Conservation (phyloP, 2,888 invertebrate species). For the Metacarcinus magister region DNA sequence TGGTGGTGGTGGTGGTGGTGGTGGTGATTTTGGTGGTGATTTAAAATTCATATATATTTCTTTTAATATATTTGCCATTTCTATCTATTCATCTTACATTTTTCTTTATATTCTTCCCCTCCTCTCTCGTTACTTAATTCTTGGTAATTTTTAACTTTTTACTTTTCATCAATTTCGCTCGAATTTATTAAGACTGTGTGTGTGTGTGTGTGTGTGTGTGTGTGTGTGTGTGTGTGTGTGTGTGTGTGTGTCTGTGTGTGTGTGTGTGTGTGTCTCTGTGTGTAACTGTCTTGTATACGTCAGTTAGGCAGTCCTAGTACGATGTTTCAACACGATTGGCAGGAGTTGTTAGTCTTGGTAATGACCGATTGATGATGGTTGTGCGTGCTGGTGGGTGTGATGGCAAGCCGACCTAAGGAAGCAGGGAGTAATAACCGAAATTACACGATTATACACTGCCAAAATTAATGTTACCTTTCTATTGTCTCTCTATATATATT, state of each 20-base stretch:
- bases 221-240: constrained; percentile 11
- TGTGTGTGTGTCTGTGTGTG: background rate
- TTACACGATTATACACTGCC: background rate
- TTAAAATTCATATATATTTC: background rate
- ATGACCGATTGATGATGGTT: constrained; percentile 12
- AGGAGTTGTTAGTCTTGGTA: background rate
- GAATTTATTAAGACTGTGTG: background rate
- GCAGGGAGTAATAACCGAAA: background rate
- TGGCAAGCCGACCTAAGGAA: background rate
- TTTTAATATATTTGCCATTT: background rate
- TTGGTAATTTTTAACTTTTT: background rate
- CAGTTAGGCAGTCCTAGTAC: background rate
- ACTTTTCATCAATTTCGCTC: background rate
- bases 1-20: constrained; percentile 22
- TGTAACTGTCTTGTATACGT: background rate
- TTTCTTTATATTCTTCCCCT: background rate
- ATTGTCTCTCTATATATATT: constrained; percentile 32
- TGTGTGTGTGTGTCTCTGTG: background rate
- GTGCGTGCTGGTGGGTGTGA: background rate
- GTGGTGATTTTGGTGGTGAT: constrained; percentile 7
- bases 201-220: constrained; percentile 21
- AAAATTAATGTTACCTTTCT: background rate
- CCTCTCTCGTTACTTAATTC: background rate
- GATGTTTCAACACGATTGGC: background rate
- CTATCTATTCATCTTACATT: background rate